phyloP scores from a whole-genome alignment of 1,140 invertebrate genomes.

The Trissolcus basalis region DNA sequence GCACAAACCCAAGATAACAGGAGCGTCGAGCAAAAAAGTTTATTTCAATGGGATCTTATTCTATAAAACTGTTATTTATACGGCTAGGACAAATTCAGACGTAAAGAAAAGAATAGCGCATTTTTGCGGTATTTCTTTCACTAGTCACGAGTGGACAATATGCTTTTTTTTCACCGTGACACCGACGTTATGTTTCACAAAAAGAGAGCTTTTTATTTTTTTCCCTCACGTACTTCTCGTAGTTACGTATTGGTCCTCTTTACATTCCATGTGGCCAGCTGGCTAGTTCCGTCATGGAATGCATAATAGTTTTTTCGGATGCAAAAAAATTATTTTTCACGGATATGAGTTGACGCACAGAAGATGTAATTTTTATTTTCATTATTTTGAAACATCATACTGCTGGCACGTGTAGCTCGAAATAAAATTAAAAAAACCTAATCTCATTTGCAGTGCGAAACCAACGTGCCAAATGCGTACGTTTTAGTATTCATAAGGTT shows the following conservation, averaged over 20 bases:
- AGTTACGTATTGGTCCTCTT: background rate
- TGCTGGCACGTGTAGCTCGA: no score
- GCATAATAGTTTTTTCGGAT: background rate
- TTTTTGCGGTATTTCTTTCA: background rate
- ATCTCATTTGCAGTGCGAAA: no score
- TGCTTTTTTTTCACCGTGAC: background rate
- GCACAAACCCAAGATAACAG: no score
- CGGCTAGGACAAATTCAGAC: no score
- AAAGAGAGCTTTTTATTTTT: background rate
- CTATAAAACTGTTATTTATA: no score
- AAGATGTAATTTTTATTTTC: background rate
- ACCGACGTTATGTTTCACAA: background rate
- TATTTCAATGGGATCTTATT: no score
- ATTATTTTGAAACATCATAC: no score
- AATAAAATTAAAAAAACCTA: no score
- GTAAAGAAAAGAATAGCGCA: no score
- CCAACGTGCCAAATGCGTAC: no score
- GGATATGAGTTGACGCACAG: background rate
- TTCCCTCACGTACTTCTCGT: background rate
- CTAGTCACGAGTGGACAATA: conserved; percentile 1
- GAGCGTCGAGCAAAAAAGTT: no score
- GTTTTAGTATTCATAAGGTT: no score
- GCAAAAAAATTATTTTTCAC: background rate
- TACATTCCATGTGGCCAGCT: conserved; percentile 1
- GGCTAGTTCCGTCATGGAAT: background rate